phyloP scores from a whole-genome alignment of 2,888 invertebrate genomes.

The Rosalia funebris region DNA sequence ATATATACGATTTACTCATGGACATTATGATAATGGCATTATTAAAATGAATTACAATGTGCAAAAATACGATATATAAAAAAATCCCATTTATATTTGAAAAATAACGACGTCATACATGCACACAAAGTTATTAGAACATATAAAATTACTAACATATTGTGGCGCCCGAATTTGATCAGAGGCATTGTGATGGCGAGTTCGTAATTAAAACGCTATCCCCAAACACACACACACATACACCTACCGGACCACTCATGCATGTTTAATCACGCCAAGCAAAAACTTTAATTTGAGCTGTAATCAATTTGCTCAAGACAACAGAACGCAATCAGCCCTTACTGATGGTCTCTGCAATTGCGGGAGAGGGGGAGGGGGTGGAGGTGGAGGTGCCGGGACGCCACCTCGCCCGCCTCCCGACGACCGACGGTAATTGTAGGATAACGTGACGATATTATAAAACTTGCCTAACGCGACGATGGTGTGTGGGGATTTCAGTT shows the following conservation, averaged over 20 bases:
- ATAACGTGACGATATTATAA: slow-evolving; percentile 2
- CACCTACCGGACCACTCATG: slow-evolving; percentile 50
- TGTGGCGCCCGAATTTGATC: slow-evolving; percentile 36
- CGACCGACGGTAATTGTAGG: background rate
- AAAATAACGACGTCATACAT: no score
- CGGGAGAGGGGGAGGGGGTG: slow-evolving; percentile 14
- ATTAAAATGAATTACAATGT: no score
- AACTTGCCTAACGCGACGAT: background rate
- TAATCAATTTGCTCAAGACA: slow-evolving; percentile 64
- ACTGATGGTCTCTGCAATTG: slow-evolving; percentile 30
- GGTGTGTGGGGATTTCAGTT: no score
- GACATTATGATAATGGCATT: no score
- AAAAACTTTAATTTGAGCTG: slow-evolving; percentile 63
- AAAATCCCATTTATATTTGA: no score
- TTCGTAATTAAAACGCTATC: slow-evolving; percentile 55
- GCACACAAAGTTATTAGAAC: slow-evolving; percentile 36
- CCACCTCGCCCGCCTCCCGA: background rate
- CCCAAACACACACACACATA: slow-evolving; percentile 28
- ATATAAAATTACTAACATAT: slow-evolving; percentile 43
- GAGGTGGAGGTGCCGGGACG: background rate
- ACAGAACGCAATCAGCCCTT: slow-evolving; percentile 59
- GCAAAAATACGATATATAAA: no score
- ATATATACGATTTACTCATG: no score
- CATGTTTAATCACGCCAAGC: slow-evolving; percentile 60
- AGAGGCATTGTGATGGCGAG: slow-evolving; percentile 38